These are phyloP conservation scores for Xestoiulus laeticollis DNA, from an alignment of 2,888 invertebrate genomes.

Conservation along the genomic window DNA sequence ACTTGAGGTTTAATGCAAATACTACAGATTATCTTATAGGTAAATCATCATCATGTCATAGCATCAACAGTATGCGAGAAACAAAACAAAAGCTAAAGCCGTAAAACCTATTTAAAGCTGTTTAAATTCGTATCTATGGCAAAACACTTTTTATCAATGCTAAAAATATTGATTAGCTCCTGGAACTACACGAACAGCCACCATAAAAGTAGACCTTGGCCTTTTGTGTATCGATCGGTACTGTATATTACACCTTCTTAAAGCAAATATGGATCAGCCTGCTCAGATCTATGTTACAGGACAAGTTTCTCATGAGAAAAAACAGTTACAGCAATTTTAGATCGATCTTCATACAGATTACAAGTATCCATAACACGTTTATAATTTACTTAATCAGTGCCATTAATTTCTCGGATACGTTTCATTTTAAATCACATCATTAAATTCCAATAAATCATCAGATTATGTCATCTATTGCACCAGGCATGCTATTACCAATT, in stretches of 20 bases:
- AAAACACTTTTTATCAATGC: background rate
- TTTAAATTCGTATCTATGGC: background rate
- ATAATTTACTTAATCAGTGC: background rate
- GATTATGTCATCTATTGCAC: background rate
- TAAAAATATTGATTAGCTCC: constrained; percentile 46
- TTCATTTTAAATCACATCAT: background rate
- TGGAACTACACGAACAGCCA: background rate
- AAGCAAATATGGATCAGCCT: background rate
- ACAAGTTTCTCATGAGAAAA: background rate
- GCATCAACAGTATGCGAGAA: background rate
- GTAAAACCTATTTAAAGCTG: too few species aligned
- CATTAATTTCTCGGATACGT: background rate
- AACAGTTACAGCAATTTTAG: background rate
- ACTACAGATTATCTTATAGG: too few species aligned
- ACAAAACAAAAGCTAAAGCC: background rate
- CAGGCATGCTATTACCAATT: background rate
- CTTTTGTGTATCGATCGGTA: constrained; percentile 34
- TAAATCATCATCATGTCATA: background rate
- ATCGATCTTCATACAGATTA: background rate
- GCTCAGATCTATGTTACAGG: background rate
- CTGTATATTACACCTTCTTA: constrained; percentile 33
- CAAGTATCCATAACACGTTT: background rate
- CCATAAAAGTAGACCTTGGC: constrained; percentile 39
- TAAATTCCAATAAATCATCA: background rate
- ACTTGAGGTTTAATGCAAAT: too few species aligned